Percentiles rank a stretch among this genome's conserved stretches.
Conservation (phyloP, 2,888 invertebrate species). For the Stictocephala bisonia region DNA sequence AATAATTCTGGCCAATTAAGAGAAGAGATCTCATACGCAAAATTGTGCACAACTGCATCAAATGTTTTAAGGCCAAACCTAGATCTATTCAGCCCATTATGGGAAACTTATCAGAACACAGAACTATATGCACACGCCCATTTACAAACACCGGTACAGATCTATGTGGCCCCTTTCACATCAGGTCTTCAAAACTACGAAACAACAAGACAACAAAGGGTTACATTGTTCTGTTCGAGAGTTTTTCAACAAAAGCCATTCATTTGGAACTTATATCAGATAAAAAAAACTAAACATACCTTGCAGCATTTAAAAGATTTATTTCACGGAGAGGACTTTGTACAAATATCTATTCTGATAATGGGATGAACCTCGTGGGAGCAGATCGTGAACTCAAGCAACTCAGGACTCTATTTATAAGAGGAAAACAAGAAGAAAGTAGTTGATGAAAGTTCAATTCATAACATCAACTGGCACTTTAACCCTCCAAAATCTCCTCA, state of each 20-base stretch:
- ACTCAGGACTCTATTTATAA: not conserved
- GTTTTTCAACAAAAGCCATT: slow-evolving; percentile 9
- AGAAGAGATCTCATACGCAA: too few relatives aligned
- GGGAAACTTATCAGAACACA: slow-evolving; percentile 8
- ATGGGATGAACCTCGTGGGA: slow-evolving; percentile 14
- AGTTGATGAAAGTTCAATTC: not conserved
- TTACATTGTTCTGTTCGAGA: slow-evolving; percentile 16
- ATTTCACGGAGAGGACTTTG: slow-evolving; percentile 11
- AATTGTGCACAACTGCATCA: too few relatives aligned
- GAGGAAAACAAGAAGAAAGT: not conserved
- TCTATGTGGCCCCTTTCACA: slow-evolving; percentile 8
- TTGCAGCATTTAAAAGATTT: slow-evolving; percentile 20
- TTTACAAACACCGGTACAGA: slow-evolving; percentile 14
- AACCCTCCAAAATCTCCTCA: slow-evolving; percentile 61
- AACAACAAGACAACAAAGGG: not conserved
- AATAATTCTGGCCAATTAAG: too few relatives aligned
- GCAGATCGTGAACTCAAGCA: slow-evolving; percentile 24
- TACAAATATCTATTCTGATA: slow-evolving; percentile 7
- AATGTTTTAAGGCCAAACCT: too few relatives aligned
- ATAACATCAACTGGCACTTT: slow-evolving; percentile 61
- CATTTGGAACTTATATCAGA: slow-evolving; percentile 17
- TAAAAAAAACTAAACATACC: not conserved
- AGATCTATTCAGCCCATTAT: too few relatives aligned
- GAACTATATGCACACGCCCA: too few relatives aligned
- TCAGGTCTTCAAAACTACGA: not conserved